phyloP scores from a whole-genome alignment of 2,113 vertebrate species.

The Myotis davidii region DNA sequence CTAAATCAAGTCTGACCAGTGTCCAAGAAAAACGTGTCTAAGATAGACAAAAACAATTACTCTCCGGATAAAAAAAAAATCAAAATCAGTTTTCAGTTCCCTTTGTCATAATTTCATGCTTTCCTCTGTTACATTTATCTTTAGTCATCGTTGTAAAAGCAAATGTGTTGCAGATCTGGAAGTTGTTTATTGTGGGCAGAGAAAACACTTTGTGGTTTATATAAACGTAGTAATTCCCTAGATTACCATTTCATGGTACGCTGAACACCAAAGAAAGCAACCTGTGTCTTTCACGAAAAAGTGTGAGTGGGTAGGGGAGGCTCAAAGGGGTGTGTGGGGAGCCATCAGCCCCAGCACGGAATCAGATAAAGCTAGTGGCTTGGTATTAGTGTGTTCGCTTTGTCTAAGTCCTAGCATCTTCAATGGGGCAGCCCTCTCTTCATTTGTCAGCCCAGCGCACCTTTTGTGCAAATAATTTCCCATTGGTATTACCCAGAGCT shows the following conservation, averaged over 20 bases:
- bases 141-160: constrained; percentile 64
- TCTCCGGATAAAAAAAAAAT: constrained; percentile 17
- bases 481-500: constrained; percentile 87
- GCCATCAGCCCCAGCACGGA: constrained; percentile 86
- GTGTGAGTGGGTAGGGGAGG: constrained; percentile 25
- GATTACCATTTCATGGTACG: constrained; percentile 91
- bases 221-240: constrained; percentile 82
- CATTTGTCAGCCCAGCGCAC: constrained; percentile 96
- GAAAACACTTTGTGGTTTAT: constrained; percentile 81
- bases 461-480: constrained; percentile 96
- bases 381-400: constrained; percentile 90
- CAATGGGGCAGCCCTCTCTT: constrained; percentile 89
- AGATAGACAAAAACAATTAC: background rate
- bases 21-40: background rate
- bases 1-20: background rate
- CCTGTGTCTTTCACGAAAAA: constrained; percentile 86
- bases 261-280: constrained; percentile 88
- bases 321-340: constrained; percentile 73
- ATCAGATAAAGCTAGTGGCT: constrained; percentile 94
- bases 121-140: constrained; percentile 62
- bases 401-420: constrained; percentile 86
- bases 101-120: background rate
- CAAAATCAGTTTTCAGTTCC: constrained; percentile 69
- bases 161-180: constrained; percentile 47
- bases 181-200: constrained; percentile 74